Conservation (phyloP, 2,113 vertebrate genomes). For the Protomyctophum bolini region DNA sequence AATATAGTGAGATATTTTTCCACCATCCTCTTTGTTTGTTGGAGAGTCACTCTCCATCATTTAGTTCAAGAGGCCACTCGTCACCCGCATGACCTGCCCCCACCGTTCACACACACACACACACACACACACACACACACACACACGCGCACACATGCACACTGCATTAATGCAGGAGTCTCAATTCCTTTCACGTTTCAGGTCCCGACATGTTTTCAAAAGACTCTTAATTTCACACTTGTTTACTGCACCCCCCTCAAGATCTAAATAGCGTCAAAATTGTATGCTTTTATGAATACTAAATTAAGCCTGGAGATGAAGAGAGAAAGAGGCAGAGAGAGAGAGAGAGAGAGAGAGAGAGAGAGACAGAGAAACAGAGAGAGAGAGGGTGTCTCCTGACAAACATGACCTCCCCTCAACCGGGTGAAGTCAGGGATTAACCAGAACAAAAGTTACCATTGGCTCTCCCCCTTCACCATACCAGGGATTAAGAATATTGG, state of each 20-base stretch:
- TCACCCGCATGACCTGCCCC: neutral
- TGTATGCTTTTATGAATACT: constrained; percentile 77
- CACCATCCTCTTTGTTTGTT: too few relatives aligned
- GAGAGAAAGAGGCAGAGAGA: neutral
- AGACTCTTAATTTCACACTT: constrained; percentile 75
- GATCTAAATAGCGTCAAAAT: constrained; percentile 70
- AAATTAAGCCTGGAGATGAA: constrained; percentile 69
- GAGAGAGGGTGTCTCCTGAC: constrained; percentile 64
- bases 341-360: constrained; percentile 1
- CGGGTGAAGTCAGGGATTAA: constrained; percentile 71
- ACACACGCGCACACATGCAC: neutral
- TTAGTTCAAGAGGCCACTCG: constrained; percentile 30
- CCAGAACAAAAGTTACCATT: constrained; percentile 72
- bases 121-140: neutral
- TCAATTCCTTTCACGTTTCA: constrained; percentile 61
- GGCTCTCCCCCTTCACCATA: constrained; percentile 56
- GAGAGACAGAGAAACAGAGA: too few relatives aligned
- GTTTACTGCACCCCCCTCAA: constrained; percentile 70
- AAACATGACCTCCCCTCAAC: constrained; percentile 78
- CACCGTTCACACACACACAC: neutral
- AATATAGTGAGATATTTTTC: too few relatives aligned
- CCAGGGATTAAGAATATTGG: constrained; percentile 70
- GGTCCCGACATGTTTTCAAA: constrained; percentile 50
- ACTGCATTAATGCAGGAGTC: constrained; percentile 51
- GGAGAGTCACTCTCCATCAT: too few relatives aligned